Percentiles rank a stretch among this genome's conserved stretches.
Evolutionary conservation across 2,888 invertebrate species (phyloP).

Genomic region (Ochropacha duplaris): DNA sequence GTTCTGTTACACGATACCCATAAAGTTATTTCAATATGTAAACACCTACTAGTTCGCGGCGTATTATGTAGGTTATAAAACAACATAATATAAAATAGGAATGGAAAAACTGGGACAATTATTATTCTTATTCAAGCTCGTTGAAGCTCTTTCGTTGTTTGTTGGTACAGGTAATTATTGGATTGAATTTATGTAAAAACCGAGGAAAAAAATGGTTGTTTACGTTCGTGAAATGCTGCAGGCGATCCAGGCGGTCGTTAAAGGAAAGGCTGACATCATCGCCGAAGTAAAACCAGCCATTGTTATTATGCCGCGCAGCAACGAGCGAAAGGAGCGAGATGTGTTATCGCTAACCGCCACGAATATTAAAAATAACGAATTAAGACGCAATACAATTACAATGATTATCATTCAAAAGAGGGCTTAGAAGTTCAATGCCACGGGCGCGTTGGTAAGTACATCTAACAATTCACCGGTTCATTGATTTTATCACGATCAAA

Average conservation of each 20-base stretch:
- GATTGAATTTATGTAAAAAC: conserved; percentile 38
- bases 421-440: conserved; percentile 72
- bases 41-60: conserved; percentile 37
- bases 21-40: conserved; percentile 57
- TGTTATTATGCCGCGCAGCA: conserved; percentile 64
- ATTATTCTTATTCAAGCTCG: conserved; percentile 29
- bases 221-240: conserved; percentile 63
- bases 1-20: conserved; percentile 51
- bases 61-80: conserved; percentile 31
- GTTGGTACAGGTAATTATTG: conserved; percentile 35
- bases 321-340: conserved; percentile 65
- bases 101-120: conserved; percentile 33
- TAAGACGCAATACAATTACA: conserved; percentile 46
- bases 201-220: conserved; percentile 41
- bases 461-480: conserved; percentile 58
- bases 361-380: conserved; percentile 63
- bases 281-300: conserved; percentile 64
- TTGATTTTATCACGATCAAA: conserved; percentile 62
- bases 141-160: conserved; percentile 25
- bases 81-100: conserved; percentile 28
- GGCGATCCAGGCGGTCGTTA: conserved; percentile 59
- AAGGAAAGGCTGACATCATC: conserved; percentile 79
- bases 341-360: conserved; percentile 58
- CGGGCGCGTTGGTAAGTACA: conserved; percentile 55
- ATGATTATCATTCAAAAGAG: conserved; percentile 40